Conservation (phyloP, 1,140 invertebrate species). For the Gerris buenoi region DNA sequence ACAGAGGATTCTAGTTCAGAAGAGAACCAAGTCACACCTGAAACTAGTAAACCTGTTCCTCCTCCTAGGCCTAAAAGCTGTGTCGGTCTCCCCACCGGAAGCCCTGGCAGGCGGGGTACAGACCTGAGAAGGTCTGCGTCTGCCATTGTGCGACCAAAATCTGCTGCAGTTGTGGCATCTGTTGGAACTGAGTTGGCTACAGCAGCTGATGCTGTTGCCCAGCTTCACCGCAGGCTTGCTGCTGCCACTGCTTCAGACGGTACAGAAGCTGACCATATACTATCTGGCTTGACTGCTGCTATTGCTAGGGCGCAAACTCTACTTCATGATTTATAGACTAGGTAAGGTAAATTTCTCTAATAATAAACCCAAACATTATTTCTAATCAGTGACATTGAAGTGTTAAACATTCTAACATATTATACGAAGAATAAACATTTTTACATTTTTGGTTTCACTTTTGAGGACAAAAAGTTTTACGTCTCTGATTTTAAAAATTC, state of each 20-base stretch:
- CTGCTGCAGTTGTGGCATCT: neutral
- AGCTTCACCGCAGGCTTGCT: neutral
- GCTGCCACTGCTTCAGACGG: neutral
- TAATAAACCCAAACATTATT: neutral
- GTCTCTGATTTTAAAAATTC: no score
- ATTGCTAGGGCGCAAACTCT: neutral
- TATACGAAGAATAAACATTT: no score
- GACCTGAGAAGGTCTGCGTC: slow-evolving; percentile 19
- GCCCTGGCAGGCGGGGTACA: neutral
- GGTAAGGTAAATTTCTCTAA: neutral
- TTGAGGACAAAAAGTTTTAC: no score
- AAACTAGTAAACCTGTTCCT: slow-evolving; percentile 25
- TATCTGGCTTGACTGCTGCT: neutral
- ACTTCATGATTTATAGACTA: neutral
- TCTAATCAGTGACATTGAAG: no score
- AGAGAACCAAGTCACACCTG: slow-evolving; percentile 32
- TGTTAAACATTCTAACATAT: no score
- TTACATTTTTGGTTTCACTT: no score
- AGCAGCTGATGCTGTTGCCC: neutral
- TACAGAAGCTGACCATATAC: neutral
- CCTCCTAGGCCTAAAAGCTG: slow-evolving; percentile 30
- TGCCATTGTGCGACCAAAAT: slow-evolving; percentile 24
- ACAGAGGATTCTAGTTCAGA: slow-evolving; percentile 65
- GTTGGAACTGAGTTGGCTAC: neutral
- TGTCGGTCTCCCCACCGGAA: neutral